phyloP scores from a whole-genome alignment of 2,113 vertebrate species.

The Ceratotherium simum region DNA sequence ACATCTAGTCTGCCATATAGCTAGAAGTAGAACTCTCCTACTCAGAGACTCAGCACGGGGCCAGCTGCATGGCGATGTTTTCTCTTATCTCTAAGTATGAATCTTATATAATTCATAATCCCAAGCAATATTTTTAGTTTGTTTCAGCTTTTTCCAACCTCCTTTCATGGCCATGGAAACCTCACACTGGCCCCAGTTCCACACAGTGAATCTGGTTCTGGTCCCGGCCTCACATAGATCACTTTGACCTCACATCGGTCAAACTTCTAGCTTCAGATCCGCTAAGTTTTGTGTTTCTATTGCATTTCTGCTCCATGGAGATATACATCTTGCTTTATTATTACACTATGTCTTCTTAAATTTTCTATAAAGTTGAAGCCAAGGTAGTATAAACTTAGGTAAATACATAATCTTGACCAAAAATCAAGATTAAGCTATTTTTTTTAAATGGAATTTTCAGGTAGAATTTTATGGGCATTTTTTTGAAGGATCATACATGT shows the following conservation, averaged over 20 bases:
- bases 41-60: background rate
- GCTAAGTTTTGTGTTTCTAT: background rate
- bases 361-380: background rate
- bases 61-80: background rate
- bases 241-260: background rate
- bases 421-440: slow-evolving; percentile 23
- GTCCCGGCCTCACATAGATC: background rate
- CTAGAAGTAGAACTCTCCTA: background rate
- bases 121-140: background rate
- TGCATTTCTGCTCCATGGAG: background rate
- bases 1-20: background rate
- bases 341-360: background rate
- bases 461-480: background rate
- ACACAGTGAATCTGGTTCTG: background rate
- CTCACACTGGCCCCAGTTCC: background rate
- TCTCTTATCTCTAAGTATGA: background rate
- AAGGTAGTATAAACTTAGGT: background rate
- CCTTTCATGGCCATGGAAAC: background rate
- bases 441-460: slow-evolving; percentile 30
- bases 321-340: background rate
- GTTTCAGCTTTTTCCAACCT: background rate
- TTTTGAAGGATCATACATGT: background rate
- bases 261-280: background rate
- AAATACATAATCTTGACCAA: background rate
- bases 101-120: background rate